These are phyloP conservation scores for Drosophila equinoxialis DNA, from an alignment of 1,140 invertebrate genomes.

Conservation along the genomic window DNA sequence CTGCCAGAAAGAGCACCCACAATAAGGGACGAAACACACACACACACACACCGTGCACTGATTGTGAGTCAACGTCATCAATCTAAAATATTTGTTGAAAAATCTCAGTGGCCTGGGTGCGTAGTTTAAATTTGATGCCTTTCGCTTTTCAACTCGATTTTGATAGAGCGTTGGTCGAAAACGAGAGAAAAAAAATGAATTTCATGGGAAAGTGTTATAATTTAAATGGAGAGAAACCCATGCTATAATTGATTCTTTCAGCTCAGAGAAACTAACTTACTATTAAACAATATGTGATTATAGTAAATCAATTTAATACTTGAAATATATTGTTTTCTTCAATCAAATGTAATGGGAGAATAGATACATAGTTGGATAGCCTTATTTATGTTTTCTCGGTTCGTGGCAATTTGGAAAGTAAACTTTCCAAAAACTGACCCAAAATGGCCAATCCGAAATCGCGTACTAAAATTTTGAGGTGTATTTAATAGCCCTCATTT, in stretches of 20 bases:
- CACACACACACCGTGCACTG: conserved; percentile 26
- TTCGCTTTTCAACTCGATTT: conserved; percentile 70
- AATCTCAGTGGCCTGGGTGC: conserved; percentile 48
- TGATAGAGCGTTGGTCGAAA: conserved; percentile 54
- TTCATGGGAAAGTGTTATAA: conserved; percentile 80
- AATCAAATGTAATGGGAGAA: no score
- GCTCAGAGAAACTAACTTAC: not conserved
- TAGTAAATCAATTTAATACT: not conserved
- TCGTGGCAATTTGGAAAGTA: no score
- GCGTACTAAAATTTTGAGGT: no score
- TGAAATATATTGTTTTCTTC: no score
- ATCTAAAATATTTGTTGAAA: conserved; percentile 66
- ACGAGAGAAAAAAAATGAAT: not conserved
- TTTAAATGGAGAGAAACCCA: conserved; percentile 58
- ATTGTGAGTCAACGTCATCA: conserved; percentile 53
- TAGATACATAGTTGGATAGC: no score
- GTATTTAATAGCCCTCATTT: no score
- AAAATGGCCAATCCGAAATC: no score
- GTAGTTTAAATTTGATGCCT: conserved; percentile 69
- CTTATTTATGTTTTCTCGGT: no score
- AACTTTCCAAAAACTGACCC: no score
- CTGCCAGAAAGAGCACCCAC: conserved; percentile 51
- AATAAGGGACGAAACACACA: not conserved
- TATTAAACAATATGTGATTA: not conserved
- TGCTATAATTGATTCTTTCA: conserved; percentile 59